Percentiles rank a stretch among this genome's conserved stretches.
phyloP scores from a whole-genome alignment of 2,113 vertebrate species.

The Serilophus lunatus region DNA sequence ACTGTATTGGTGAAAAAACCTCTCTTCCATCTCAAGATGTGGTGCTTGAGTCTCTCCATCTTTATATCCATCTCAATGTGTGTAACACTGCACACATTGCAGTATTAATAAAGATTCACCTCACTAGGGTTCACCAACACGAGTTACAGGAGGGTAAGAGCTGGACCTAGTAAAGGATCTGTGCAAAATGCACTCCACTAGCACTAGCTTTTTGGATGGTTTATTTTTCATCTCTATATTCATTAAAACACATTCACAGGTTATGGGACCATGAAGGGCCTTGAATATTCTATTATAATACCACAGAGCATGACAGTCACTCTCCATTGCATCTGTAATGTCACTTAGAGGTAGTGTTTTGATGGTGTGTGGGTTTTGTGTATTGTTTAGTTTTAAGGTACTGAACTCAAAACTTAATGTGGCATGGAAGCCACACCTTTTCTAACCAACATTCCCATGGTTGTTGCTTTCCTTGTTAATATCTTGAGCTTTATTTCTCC shows the following conservation, averaged over 20 bases:
- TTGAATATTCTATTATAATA: background rate
- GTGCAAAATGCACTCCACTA: background rate
- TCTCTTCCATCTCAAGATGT: background rate
- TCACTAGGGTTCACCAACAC: background rate
- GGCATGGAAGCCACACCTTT: background rate
- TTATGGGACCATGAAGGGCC: background rate
- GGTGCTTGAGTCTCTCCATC: background rate
- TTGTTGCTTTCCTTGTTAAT: background rate
- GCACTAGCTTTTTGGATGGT: background rate
- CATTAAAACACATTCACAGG: background rate
- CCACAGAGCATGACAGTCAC: background rate
- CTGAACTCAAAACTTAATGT: background rate
- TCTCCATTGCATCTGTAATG: background rate
- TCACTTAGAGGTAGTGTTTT: background rate
- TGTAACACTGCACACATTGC: background rate
- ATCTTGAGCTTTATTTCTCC: background rate
- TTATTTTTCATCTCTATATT: background rate
- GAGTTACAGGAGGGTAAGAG: background rate
- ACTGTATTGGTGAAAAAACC: background rate
- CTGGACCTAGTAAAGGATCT: background rate
- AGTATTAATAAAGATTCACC: background rate
- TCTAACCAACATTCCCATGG: background rate
- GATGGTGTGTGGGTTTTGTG: background rate
- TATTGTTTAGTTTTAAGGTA: background rate
- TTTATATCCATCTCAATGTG: background rate